Base-by-base conservation (phyloP, 2,888 invertebrate species). In the Blastobasis lacticolella region DNA sequence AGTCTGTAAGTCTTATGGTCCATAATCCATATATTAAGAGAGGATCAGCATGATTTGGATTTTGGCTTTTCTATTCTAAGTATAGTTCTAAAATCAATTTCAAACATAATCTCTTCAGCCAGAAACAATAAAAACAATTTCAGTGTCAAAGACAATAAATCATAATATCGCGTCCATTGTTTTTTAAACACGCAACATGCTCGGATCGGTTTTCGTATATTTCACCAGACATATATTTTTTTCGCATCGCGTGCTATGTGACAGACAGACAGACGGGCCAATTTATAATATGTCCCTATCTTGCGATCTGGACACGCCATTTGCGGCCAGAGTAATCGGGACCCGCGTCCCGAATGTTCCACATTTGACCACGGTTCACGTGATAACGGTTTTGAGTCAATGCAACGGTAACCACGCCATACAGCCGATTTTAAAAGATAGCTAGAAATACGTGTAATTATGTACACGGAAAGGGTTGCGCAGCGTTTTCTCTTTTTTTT, bases 231-330 rank as follows among this genome's bases (percentile, higher is more conserved):
- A 23, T 23, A 23, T 23, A 23, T 23, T 67, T 82, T 86, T 81
- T 87, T 86, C 80, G 81, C 81, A 81, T 87, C 81, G 87, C 87
- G 87, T 87, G 87, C 66, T 56, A 42, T 66, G 75, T 85, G 86
- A 85, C 86, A 84, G 85, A 82, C 82, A 78, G 81, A 81, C 81
- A 76, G 86, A 83, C 86, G 78, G 82, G 71, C 75, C 76, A 85
- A 87, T 87, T 86, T 87, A 87, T 85, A 87, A 84, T 81, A 81
- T 83, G 86, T 81, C 81, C 77, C 77, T 86, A 87, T 87, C 87
- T 66, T 59, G 52, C 69, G 73, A 86, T 85, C 81, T 71, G 57
- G 67, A 67, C 69, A 69, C 66, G 66, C 68, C 58, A 80, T 66
- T 52, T 48, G 37, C 56, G 60, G 56, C 73, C 69, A 71, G 49